Percentiles rank a stretch among this genome's conserved stretches.
phyloP scores from a whole-genome alignment of 2,797 vertebrate species.

The Chromobotia macracanthus region DNA sequence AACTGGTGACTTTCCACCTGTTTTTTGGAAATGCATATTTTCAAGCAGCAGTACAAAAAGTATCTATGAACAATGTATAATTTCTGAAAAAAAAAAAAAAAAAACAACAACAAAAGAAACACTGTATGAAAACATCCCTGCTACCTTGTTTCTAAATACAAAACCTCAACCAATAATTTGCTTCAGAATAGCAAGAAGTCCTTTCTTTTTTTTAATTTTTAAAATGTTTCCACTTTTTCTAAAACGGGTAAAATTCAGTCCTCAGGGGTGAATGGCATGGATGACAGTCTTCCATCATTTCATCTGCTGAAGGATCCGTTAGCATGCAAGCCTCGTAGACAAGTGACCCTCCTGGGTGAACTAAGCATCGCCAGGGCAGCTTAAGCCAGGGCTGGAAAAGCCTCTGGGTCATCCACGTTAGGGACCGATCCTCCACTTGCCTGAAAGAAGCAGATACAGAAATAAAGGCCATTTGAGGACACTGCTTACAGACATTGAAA shows the following conservation, averaged over 20 bases:
- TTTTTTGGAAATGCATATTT: slow-evolving; percentile 97
- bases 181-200: slow-evolving; percentile 99
- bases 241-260: slow-evolving; percentile 99
- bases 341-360: slow-evolving; percentile 67
- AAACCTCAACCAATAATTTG: slow-evolving; percentile 99
- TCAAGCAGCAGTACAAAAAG: slow-evolving; percentile 99
- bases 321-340: slow-evolving; percentile 99
- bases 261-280: slow-evolving; percentile 96
- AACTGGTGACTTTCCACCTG: slow-evolving; percentile 89
- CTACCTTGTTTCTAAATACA: slow-evolving; percentile 99
- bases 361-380: slow-evolving; percentile 77
- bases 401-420: slow-evolving; percentile 98
- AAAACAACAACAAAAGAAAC: slow-evolving; percentile 75
- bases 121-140: slow-evolving; percentile 99
- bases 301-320: slow-evolving; percentile 97
- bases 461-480: not conserved
- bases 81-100: slow-evolving; percentile 95
- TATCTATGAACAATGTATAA: slow-evolving; percentile 99
- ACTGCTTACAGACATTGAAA: too few relatives aligned
- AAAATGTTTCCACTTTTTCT: slow-evolving; percentile 76
- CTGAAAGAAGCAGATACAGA: slow-evolving; percentile 68
- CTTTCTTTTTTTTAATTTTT: slow-evolving; percentile 83
- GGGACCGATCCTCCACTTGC: slow-evolving; percentile 88
- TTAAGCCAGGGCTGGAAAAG: slow-evolving; percentile 98
- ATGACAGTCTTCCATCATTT: slow-evolving; percentile 94